phyloP scores from a whole-genome alignment of 2,113 vertebrate species.

The Phaethon lepturus region DNA sequence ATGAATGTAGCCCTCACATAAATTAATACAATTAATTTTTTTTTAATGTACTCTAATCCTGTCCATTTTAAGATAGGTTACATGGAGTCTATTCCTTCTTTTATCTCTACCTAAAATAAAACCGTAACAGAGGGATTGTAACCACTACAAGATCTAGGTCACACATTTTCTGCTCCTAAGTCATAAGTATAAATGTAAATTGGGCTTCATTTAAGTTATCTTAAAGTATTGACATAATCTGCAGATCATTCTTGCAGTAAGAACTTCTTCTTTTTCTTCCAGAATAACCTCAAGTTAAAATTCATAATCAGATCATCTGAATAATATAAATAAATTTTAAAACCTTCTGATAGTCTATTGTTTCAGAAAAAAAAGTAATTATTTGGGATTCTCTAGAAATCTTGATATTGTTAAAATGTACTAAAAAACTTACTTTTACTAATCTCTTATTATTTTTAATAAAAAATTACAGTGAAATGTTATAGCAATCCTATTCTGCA shows the following conservation, averaged over 20 bases:
- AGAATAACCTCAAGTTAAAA: neutral
- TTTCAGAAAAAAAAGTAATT: neutral
- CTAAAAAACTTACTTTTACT: neutral
- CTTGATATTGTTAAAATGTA: neutral
- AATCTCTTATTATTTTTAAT: neutral
- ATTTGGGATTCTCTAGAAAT: neutral
- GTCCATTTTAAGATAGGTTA: neutral
- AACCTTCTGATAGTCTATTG: neutral
- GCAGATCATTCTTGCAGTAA: neutral
- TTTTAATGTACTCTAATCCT: neutral
- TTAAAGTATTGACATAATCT: neutral
- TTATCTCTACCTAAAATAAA: neutral
- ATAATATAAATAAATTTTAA: neutral
- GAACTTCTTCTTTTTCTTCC: neutral
- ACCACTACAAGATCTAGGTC: neutral
- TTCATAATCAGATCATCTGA: neutral
- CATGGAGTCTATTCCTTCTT: neutral
- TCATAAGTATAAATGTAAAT: neutral
- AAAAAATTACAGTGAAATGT: neutral
- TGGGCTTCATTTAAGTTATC: neutral
- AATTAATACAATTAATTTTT: neutral
- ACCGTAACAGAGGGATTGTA: accelerated
- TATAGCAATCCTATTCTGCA: neutral
- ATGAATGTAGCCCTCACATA: neutral
- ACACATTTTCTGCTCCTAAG: neutral